Base-by-base conservation (phyloP, 92 coral and sea anemone species). In the Meandrina meandrites region DNA sequence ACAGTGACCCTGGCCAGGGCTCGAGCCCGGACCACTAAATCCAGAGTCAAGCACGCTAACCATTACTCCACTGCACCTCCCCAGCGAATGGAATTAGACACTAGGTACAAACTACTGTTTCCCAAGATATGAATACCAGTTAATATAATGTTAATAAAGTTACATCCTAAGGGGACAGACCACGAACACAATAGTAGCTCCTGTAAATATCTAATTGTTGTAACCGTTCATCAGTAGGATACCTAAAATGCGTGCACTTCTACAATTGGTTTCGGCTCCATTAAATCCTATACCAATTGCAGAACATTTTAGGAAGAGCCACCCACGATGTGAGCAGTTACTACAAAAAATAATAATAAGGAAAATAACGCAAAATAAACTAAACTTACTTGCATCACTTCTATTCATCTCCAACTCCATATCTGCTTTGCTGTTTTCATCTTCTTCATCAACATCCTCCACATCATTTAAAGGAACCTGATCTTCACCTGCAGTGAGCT, bases 381-480 rank as follows among this genome's bases (percentile, higher is more conserved):
- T 36, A 28, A 35, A 36, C 70, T 24, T 37, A 62, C 75, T 13
- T 80, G 73, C 11, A 27, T 64, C 58, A 45, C 14, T 40, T 24
- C 56, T 62, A 11, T 18, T 37, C 16, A 62, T 62, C 57, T 80
- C 75, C 16, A 80, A 10, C 2, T 80, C 84, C 75, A 80, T 40
- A 22, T 80, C 84, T 60, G 84, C 34, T 16, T 24, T 62, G 35
- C 8, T 12, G 28, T 40, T 80, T 37, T 11, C 34, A 21, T 80
- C 84, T 17, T 64, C 75, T 60, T 80, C 84, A 22, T 62, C 84
- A 42, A 22, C 19, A n/a, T 35, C 27, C 11, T 42, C 75, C 19
- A 22, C 22, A 62, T 80, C 84, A 80, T n/a, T 40, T 5, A 80
- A 72, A 57, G 42, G 57, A 28, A 60, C 31, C 64, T 16, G 68